Base-by-base conservation (phyloP, 2,888 invertebrate genomes). In the Leptopilina syphax region DNA sequence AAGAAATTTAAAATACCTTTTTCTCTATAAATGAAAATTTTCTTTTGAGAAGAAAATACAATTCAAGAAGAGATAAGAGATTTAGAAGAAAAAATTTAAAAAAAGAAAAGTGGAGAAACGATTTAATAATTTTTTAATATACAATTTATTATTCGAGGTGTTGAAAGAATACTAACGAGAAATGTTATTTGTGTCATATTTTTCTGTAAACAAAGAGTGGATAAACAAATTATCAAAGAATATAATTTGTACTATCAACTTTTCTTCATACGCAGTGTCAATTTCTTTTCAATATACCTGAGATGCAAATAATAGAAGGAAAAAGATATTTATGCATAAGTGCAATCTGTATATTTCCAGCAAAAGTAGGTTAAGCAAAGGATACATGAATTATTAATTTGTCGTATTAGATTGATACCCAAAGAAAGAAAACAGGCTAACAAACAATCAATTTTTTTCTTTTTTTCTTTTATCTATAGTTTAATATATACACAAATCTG, bases 321-420 rank as follows among this genome's bases (percentile, higher is more conserved):
- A 73, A 57, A 73, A 73, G 34, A 73, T 73, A 57, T 73, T 73
- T 73, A 34, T 73, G 73, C 73, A 34, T 34, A 73, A 57, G 34
- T 54, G 73, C 57, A 73, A 34, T 73, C 54, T 34, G n/a, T 54
- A n/a, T 73, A 27, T 57, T 73, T 73, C 24, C 34, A 57, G 34
- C 34, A 41, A 54, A 73, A 73, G 73, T 73, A 73, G 73, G 73
- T 73, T 73, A 73, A 57, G 34, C 57, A 73, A 57, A 57, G 27
- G n/a, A 68, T 24, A n/a, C 13, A 24, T 57, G 73, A 57, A 73
- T 57, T 34, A 57, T 54, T 57, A 6, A 73, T 73, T 73, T n/a
- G 57, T 73, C 34, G 27, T 68, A 34, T 34, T 57, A 57, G 73
- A 54, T 41, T 57, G n/a, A 73, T 63, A 63, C 24, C 63, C 63